Evolutionary conservation across 2,888 invertebrate species (phyloP), one percentile per base, ranked within the genome.

Genomic region (Hermaeophaga mercurialis): DNA sequence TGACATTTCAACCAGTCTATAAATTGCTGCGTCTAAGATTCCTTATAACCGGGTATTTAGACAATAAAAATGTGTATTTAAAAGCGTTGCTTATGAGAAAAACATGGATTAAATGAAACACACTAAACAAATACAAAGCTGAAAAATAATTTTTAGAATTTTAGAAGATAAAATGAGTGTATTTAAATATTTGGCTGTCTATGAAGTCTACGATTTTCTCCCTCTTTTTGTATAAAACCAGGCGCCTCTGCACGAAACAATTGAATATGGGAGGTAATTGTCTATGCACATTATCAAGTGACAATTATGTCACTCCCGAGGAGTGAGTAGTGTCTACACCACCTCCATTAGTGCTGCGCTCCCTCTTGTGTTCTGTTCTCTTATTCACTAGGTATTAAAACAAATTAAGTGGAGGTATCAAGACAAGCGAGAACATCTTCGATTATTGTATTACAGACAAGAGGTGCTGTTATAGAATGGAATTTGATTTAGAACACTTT

Each of bases 271-370:
- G 19, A n/a, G 11, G 45, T 45, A 45, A 45, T 45, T 66, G 66
- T 65, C 63, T 67, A 64, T 67, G 66, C 65, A 64, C 63, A 59
- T 68, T 66, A 62, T 65, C 65, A 62, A 65, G 58, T 66, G 66
- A 67, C 65, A 67, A 67, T 65, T 67, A 68, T 58, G 43, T 44
- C 58, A 58, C 59, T 58, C 57, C 26, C 24, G 43, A 43, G 43
- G 11, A 43, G 26, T 8, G 24, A 43, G 11, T 24, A 39, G 39
- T 43, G 24, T 24, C 43, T 47, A 14, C 11, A 47, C 24, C 14
- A 18, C 36, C 33, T 47, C 47, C 47, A 47, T 47, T 47, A 47
- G 47, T 34, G 18, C 18, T 19, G 24, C 43, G 26, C 17, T 43
- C 41, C 33, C 36, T 24, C 22, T 47, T 36, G 8, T 34, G 19